Conservation (phyloP, 2,113 vertebrate genomes). For the Gymnarchus niloticus region DNA sequence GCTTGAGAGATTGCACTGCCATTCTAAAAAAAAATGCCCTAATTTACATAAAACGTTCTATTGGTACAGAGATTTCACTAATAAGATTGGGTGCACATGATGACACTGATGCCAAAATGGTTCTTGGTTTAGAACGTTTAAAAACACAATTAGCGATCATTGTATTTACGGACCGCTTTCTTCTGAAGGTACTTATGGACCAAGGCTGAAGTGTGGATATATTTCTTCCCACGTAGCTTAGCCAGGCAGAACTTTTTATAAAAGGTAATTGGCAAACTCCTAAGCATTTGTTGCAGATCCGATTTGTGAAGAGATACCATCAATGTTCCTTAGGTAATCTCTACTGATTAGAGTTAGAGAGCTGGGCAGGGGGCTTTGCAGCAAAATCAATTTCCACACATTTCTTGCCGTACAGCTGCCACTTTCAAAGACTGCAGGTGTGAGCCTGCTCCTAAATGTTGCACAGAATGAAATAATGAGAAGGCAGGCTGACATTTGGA, state of each 20-base stretch:
- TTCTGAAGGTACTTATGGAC: neutral
- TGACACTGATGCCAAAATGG: neutral
- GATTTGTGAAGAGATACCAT: slow-evolving; percentile 6
- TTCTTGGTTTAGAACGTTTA: neutral
- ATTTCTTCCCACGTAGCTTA: neutral
- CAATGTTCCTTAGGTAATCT: neutral
- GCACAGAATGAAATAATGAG: neutral
- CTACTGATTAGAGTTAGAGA: slow-evolving; percentile 9
- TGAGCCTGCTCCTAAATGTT: neutral
- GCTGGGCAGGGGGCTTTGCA: neutral
- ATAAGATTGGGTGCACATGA: neutral
- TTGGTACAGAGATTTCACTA: neutral
- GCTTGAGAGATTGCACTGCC: neutral
- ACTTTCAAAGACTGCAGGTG: neutral
- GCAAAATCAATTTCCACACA: slow-evolving; percentile 11
- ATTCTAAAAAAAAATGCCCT: neutral
- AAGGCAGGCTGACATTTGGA: neutral
- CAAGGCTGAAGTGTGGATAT: neutral
- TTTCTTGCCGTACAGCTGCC: neutral
- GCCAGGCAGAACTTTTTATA: neutral
- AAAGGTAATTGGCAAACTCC: neutral
- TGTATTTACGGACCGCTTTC: neutral
- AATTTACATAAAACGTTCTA: neutral
- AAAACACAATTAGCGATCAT: neutral
- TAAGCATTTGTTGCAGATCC: neutral